Evolutionary conservation across 2,797 vertebrate genomes (phyloP), one percentile per base, ranked within the genome.

Genomic region (Chaunax sp.): DNA sequence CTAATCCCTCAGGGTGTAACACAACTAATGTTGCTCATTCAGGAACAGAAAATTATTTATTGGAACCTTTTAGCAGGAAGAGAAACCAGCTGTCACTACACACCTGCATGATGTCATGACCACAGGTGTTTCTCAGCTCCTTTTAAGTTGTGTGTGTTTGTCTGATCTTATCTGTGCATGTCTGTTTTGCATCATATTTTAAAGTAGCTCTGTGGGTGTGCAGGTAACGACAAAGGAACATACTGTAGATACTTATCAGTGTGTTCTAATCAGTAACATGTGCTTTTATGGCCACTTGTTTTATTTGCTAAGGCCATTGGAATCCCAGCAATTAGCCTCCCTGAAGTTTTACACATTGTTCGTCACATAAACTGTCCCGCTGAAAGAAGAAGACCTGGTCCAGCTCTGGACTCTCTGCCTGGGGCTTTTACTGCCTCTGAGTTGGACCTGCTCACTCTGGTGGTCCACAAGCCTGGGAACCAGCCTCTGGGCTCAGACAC

Each of bases 211-310:
- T 6, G 52, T 82, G 78, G 58, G 69, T 69, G 67, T 78, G 64
- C 41, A 41, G 53, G 50, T 43, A 78, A 33, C 77, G 77, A 71
- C 61, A 58, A 55, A 68, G 76, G 60, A 63, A 69, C 70, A 15
- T 35, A 61, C 54, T 80, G 77, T 63, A 75, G 90, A 94, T 94
- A 87, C 90, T 93, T 94, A 94, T 95, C 93, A 81, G 41, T 30
- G 33, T 35, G 35, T 76, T 75, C 72, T 94, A 94, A 96, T 95
- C 94, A 91, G 92, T 94, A 90, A 85, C 95, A 95, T 94, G 92
- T 95, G 92, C 76, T 46, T 85, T 88, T 69, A 91, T 85, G 80
- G 86, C 91, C 92, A 79, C 44, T 77, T 69, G 90, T 82, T 94
- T 94, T 87, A 89, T 93, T 78, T 86, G 90, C 87, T 75, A 89